Base-by-base conservation (phyloP, 92 coral and sea anemone genomes). In the Hydrozoanthus gracilis region DNA sequence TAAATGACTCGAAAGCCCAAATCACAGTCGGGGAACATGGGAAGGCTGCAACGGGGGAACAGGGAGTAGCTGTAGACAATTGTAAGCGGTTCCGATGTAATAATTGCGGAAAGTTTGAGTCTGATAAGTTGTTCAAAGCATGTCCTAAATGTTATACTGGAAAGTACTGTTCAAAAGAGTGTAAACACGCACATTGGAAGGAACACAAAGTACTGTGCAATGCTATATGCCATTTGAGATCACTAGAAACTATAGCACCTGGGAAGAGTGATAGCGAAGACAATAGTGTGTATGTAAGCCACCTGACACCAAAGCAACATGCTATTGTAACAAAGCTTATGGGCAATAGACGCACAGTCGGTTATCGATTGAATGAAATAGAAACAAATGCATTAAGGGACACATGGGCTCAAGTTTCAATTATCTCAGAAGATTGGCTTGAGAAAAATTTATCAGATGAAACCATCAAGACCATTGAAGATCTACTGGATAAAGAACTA, bases 231-330 rank as follows among this genome's bases (percentile, higher is more conserved):
- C 51, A 76, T 76, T 76, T 76, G 82, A 54, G 82, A 12, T 51
- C 82, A 52, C 48, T 52, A 20, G 83, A 82, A 56, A 76, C 65
- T 76, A 66, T 76, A 20, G 67, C 47, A 8, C 82, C 82, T 76
- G 79, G 79, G 62, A 75, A 7, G 79, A 77, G 58, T 52, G 87
- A 82, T 70, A 86, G 61, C 74, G 46, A 39, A 56, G 78, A 90
- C 35, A 51, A 68, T 82, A 82, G 79, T 64, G 73, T 73, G 71
- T 83, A 90, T 72, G 82, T 88, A 18, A 87, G 97, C 88, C 97
- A 92, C 79, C 86, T 93, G 7, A 91, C 95, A 55, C 97, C 97
- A 48, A 94, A 75, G 68, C 95, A 93, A 86, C 84, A 91, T 17
- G 86, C 85, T 13, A 70, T 52, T 76, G 83, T 93, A 14, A 85